Evolutionary conservation across 2,797 vertebrate genomes (phyloP), one percentile per base, ranked within the genome.

Genomic region (Apodemus agrarius): DNA sequence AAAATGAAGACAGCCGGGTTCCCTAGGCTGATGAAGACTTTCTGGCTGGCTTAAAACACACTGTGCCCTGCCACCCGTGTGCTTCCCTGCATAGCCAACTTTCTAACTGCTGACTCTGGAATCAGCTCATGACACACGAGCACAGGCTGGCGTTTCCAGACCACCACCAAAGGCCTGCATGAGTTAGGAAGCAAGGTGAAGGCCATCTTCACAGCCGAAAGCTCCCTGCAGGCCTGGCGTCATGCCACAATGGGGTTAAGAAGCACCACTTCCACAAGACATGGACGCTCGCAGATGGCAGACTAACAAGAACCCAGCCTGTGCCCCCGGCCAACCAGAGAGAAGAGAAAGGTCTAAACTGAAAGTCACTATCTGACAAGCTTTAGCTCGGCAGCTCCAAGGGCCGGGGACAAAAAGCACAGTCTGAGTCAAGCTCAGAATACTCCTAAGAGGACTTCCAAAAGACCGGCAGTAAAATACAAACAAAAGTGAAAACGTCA

Each of bases 81-180:
- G 40, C 57, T 76, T 76, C 91, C 57, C 75, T 63, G 54, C 16
- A 81, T 2, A 65, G 54, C 40, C 89, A 86, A 34, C 22, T 95
- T 37, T 22, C 1, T 91, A 94, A 95, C 91, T 61, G 67, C 6
- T 72, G 63, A 82, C 54, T 83, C 74, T 79, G 46, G 92, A 95
- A 93, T 82, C 9, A 86, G 46, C 59, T 19, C 75, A 82, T 91
- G 34, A 43, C 26, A 31, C 81, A 83, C 10, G 72, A 12, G 22
- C 46, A 88, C 11, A 89, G 67, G 4, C 63, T 37, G 4, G 21
- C 26, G 72, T 57, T 91, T 52, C 69, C 88, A 88, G 37, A 90
- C 24, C 14, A 82, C 29, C 52, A 89, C 13, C 11, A 37, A 93
- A 96, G 59, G 40, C 74, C 79, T 22, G 21, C 79, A 61, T 82